Evolutionary conservation across 2,113 vertebrate species (phyloP).

Genomic region (Setophaga coronata): DNA sequence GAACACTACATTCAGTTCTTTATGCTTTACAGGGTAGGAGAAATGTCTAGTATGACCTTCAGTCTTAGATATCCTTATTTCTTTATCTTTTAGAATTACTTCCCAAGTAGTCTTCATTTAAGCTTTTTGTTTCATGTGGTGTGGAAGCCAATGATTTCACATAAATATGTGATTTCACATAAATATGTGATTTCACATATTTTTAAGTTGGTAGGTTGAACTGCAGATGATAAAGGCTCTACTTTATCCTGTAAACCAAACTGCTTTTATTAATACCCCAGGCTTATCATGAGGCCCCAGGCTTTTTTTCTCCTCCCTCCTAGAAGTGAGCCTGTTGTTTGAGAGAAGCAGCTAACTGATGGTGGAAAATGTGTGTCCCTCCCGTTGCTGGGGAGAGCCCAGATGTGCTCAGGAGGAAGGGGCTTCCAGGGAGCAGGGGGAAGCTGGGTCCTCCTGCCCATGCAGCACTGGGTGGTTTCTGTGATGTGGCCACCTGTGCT

Average conservation of each 20-base stretch:
- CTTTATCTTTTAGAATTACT: slow-evolving; percentile 21
- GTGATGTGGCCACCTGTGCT: neutral
- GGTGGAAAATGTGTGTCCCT: neutral
- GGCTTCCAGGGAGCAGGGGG: neutral
- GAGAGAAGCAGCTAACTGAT: neutral
- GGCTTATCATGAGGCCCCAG: neutral
- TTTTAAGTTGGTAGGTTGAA: neutral
- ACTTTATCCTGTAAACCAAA: slow-evolving; percentile 10
- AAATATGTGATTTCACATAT: neutral
- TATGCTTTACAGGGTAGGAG: neutral
- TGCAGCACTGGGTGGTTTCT: neutral
- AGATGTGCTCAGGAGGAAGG: neutral
- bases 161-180: neutral
- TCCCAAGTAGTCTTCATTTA: neutral
- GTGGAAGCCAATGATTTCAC: neutral
- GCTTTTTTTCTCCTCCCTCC: neutral
- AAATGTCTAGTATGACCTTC: neutral
- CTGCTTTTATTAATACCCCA: neutral
- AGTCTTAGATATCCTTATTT: neutral
- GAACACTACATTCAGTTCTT: neutral
- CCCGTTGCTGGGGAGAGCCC: fast-evolving
- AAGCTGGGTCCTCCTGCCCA: fast-evolving
- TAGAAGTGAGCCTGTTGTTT: neutral
- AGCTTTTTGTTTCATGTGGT: slow-evolving; percentile 13
- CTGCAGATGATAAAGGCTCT: slow-evolving; percentile 13